A percentile compares a stretch with the other conserved stretches of the same genome.
phyloP scores from a whole-genome alignment of 2,113 vertebrate species.

The Alethe castanea region DNA sequence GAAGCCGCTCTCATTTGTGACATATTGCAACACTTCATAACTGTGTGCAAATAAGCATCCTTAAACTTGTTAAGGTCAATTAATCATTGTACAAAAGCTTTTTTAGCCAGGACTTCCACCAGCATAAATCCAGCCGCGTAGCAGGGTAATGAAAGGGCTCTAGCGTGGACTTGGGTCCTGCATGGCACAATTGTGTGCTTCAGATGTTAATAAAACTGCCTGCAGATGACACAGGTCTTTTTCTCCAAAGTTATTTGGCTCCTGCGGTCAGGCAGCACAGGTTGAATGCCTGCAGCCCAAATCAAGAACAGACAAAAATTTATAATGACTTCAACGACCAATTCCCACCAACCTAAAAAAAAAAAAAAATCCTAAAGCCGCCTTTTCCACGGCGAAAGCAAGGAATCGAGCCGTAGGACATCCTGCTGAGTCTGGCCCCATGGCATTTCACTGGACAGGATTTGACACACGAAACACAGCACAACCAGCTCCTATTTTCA shows the following conservation, averaged over 20 bases:
- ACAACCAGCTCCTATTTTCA: background rate
- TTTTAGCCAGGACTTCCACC: conserved; percentile 41
- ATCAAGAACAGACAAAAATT: background rate
- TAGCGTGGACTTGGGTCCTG: background rate
- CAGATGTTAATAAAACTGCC: conserved; percentile 38
- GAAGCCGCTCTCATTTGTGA: conserved; percentile 76
- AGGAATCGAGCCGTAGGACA: background rate
- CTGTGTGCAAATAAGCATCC: conserved; percentile 81
- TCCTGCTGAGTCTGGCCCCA: background rate
- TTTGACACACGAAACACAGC: background rate
- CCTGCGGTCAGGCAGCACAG: background rate
- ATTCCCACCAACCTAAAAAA: background rate
- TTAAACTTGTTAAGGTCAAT: conserved; percentile 81
- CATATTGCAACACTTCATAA: conserved; percentile 78
- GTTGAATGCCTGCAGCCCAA: background rate
- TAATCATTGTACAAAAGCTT: conserved; percentile 75
- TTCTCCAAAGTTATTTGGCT: conserved; percentile 22
- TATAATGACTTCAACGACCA: background rate
- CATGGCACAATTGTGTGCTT: background rate
- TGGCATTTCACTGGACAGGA: background rate
- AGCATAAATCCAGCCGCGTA: background rate
- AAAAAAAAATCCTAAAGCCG: background rate
- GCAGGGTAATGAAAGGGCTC: conserved; percentile 31
- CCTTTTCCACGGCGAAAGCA: background rate
- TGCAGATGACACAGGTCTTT: background rate